Evolutionary conservation across 2,888 invertebrate genomes (phyloP).

Genomic region (Phymatocera aterrima): DNA sequence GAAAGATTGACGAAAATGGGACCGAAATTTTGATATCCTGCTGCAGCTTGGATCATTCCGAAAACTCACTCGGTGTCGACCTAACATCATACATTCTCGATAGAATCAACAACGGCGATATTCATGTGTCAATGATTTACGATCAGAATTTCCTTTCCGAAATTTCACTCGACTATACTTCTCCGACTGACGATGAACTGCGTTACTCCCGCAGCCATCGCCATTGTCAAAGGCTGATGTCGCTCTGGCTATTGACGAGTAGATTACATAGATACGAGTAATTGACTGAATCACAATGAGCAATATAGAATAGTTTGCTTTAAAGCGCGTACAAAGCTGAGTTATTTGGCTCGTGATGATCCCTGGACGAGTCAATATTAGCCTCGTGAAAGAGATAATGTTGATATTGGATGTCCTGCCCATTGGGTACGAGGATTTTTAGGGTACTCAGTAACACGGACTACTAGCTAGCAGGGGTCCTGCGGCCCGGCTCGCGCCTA

Average conservation of each 20-base stretch:
- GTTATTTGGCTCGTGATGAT: conserved; percentile 30
- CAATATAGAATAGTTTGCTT: background rate
- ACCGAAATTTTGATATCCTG: no score
- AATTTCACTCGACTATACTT: no score
- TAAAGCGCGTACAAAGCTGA: background rate
- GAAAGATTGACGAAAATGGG: no score
- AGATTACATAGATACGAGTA: background rate
- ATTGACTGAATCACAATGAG: background rate
- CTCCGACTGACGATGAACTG: no score
- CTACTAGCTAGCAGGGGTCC: background rate
- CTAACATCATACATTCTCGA: no score
- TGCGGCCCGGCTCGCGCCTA: conserved; percentile 36
- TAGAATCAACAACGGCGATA: no score
- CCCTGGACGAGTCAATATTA: conserved; percentile 68
- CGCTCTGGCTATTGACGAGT: background rate
- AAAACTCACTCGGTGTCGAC: no score
- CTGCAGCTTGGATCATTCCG: no score
- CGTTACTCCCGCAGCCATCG: no score
- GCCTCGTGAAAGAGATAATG: conserved; percentile 68
- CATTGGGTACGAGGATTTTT: conserved; percentile 44
- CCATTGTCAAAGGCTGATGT: background rate
- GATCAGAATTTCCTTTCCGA: no score
- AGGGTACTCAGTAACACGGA: no score
- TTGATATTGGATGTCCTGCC: conserved; percentile 72
- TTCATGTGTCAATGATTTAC: no score